Evolutionary conservation across 2,888 invertebrate species (phyloP), one percentile per base, ranked within the genome.

Genomic region (Lysandra coridon): DNA sequence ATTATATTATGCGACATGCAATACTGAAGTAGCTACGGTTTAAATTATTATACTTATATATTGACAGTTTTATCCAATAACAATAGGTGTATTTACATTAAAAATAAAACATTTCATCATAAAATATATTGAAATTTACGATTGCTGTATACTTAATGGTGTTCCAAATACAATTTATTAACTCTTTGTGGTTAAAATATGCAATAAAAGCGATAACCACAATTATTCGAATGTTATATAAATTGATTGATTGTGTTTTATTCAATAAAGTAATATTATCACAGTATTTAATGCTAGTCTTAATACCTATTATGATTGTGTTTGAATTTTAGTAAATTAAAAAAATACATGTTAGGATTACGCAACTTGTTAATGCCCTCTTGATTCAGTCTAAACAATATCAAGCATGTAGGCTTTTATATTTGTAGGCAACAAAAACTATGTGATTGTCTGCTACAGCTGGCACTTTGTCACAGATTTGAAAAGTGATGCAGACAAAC

Each of bases 81-180:
- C 17, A 73, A 33, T n/a, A 74, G 40, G 40, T 53, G 4, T 53
- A 53, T 53, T 14, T 14, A 44, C 10, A 44, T 53, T 53, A 4
- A 14, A 14, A 53, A 53, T 14, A 53, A 53, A 17, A 53, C 53
- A 53, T 53, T 14, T 10, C 10, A 44, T 44, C 44, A 33, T 6
- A 69, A 33, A 30, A 69, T 33, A 73, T 73, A n/a, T 74, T 44
- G 49, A 2, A 7, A n/a, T n/a, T 44, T 74, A 1, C 6, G 12
- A 44, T 49, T 74, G 37, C 74, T 44, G 14, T 30, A 53, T 49
- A 53, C 53, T 49, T 23, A 53, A n/a, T 44, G 44, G 49, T 49
- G 14, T n/a, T 44, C 75, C 4, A 23, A 75, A 75, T 44, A 23
- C 4, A 75, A 75, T 53, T 44, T 75, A 75, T 75, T 53, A 53